These are phyloP conservation scores for Parazoanthus swiftii DNA, from an alignment of 92 coral and sea anemone genomes.

Conservation along the genomic window DNA sequence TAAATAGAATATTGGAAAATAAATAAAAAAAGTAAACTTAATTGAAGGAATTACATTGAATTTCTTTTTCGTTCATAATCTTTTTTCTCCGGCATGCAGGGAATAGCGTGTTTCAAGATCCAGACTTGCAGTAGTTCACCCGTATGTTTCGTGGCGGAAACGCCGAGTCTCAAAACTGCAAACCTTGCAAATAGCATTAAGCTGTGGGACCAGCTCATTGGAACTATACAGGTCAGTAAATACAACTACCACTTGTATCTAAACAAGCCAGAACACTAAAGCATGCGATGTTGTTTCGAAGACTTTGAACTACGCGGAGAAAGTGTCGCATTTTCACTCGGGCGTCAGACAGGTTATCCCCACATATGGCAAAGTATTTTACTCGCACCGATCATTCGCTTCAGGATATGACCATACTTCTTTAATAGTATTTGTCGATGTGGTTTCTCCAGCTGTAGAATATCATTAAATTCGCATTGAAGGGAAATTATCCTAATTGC, in stretches of 20 bases:
- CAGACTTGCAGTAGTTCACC: constrained; percentile 26
- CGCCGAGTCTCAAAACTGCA: constrained; percentile 20
- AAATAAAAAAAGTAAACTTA: background rate
- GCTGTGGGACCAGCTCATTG: constrained; percentile 28
- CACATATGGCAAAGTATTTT: background rate
- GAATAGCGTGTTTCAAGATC: constrained; percentile 33
- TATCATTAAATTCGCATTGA: constrained; percentile 11
- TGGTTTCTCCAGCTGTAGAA: background rate
- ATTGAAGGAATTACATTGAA: background rate
- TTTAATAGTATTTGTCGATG: background rate
- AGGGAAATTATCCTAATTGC: background rate
- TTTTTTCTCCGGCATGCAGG: background rate
- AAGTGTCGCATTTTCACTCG: background rate
- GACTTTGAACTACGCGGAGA: background rate
- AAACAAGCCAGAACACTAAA: background rate
- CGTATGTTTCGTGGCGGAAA: constrained; percentile 25
- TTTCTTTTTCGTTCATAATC: background rate
- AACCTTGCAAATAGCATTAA: constrained; percentile 11
- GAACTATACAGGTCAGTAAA: constrained; percentile 4
- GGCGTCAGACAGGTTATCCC: background rate
- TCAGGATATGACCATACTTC: background rate
- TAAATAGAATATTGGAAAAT: background rate
- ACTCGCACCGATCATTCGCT: too few relatives aligned
- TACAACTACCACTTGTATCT: background rate
- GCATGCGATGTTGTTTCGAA: too few relatives aligned